These are phyloP conservation scores for Girardinichthys multiradiatus DNA, from an alignment of 2,113 vertebrate species.

Conservation along the genomic window DNA sequence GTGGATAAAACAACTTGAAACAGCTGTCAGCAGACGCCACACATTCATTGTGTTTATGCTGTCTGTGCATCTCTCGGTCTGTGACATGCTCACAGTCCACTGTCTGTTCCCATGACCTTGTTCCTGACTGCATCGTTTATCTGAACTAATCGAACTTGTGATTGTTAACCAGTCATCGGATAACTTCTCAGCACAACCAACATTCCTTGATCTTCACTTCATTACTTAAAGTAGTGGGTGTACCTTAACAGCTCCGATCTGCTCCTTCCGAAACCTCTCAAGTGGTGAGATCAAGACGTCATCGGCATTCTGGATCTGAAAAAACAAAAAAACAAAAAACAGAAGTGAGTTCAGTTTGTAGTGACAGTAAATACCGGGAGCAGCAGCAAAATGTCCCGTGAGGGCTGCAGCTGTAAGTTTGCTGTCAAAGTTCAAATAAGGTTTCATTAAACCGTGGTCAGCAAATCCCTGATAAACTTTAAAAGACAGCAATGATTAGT, in stretches of 20 bases:
- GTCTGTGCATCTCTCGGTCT: slow-evolving; percentile 50
- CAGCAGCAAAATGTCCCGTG: not conserved
- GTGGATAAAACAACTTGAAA: slow-evolving; percentile 39
- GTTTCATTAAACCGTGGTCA: not conserved
- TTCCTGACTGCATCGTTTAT: slow-evolving; percentile 56
- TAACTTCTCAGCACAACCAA: not conserved
- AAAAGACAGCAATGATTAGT: not conserved
- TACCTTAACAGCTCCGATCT: slow-evolving; percentile 98
- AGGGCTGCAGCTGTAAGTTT: not conserved
- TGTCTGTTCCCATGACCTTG: slow-evolving; percentile 75
- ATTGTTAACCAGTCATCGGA: slow-evolving; percentile 8
- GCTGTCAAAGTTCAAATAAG: not conserved
- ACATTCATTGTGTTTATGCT: slow-evolving; percentile 54
- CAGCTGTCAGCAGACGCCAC: slow-evolving; percentile 66
- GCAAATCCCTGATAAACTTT: not conserved
- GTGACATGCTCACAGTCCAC: slow-evolving; percentile 39
- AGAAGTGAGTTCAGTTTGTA: slow-evolving; percentile 7
- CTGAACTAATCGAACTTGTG: slow-evolving; percentile 45
- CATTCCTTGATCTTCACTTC: not conserved
- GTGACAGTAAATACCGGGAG: slow-evolving; percentile 8
- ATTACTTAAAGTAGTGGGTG: slow-evolving; percentile 8
- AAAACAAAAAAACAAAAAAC: slow-evolving; percentile 30
- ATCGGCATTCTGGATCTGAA: slow-evolving; percentile 97
- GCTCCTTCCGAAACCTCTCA: slow-evolving; percentile 97
- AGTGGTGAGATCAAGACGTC: slow-evolving; percentile 96